Base-by-base conservation (phyloP, 2,797 vertebrate genomes). In the Amblyopsis hoosieri region DNA sequence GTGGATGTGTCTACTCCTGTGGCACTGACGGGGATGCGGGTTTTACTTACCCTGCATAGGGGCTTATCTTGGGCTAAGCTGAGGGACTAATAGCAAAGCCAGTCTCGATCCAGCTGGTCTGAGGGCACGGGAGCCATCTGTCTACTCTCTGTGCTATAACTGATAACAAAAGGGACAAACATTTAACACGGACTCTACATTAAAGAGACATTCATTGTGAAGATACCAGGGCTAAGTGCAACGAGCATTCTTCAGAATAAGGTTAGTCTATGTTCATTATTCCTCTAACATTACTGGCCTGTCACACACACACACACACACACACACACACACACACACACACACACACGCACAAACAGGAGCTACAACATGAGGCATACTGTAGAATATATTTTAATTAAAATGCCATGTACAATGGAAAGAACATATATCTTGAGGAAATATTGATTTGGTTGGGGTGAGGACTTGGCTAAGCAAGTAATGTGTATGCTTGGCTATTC, bases 41-140 rank as follows among this genome's bases (percentile, higher is more conserved):
- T 87, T 42, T 89, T 90, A 81, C 91, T 91, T 91, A 86, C 91
- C 87, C 91, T 93, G 88, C 79, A 85, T 88, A 92, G 90, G 81
- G 88, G 94, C 84, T 95, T 93, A 95, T 94, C 93, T 91, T 85
- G 87, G 91, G 92, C 91, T 94, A 93, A 95, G 89, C 91, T 90
- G 91, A 90, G 82, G 89, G 84, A 90, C 86, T 90, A 91, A 90
- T 83, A 91, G 90, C 87, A 92, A 88, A 89, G 90, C 89, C 93
- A 88, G 88, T 88, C 88, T 92, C 62, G 62, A 85, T 92, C 84
- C 78, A 91, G 87, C 87, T 82, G 89, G 89, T 90, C 90, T 92
- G 81, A 87, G 92, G 91, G 92, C 92, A 94, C 73, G 85, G 86
- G 77, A 90, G 92, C 95, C 94, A 93, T 95, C 94, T 94, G 94